phyloP scores from a whole-genome alignment of 1,140 invertebrate species.

The Meloidogyne chitwoodi region DNA sequence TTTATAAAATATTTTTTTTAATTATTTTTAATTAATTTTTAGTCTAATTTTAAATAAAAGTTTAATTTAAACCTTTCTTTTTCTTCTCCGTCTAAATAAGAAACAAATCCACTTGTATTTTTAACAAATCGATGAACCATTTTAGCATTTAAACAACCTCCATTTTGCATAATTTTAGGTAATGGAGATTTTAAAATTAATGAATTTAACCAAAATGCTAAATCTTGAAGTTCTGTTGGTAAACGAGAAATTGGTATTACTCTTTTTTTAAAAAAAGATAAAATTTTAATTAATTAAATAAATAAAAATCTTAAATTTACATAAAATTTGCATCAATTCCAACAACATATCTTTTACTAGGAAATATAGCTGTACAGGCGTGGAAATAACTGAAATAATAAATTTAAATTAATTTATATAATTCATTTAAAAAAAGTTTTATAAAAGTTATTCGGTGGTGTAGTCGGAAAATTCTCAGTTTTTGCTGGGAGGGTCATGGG shows the following conservation, averaged over 20 bases:
- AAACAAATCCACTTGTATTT: not conserved
- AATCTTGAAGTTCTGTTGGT: conserved; percentile 14
- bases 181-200: not conserved
- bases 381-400: conserved; percentile 12
- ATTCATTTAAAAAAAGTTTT: no score
- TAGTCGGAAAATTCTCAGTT: not conserved
- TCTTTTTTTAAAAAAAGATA: not conserved
- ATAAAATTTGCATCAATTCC: conserved; percentile 12
- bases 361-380: conserved; percentile 6
- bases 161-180: not conserved
- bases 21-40: no score
- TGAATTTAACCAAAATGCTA: not conserved
- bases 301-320: not conserved
- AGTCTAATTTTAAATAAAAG: no score
- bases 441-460: no score
- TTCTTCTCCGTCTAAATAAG: not conserved
- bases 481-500: not conserved
- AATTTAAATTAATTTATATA: no score
- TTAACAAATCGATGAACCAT: not conserved
- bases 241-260: conserved; percentile 18
- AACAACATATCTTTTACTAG: conserved; percentile 17
- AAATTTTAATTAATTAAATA: not conserved
- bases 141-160: not conserved
- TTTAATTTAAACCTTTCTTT: not conserved
- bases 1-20: no score